Conservation (phyloP, 2,888 invertebrate genomes). For the Uropetala carovei region DNA sequence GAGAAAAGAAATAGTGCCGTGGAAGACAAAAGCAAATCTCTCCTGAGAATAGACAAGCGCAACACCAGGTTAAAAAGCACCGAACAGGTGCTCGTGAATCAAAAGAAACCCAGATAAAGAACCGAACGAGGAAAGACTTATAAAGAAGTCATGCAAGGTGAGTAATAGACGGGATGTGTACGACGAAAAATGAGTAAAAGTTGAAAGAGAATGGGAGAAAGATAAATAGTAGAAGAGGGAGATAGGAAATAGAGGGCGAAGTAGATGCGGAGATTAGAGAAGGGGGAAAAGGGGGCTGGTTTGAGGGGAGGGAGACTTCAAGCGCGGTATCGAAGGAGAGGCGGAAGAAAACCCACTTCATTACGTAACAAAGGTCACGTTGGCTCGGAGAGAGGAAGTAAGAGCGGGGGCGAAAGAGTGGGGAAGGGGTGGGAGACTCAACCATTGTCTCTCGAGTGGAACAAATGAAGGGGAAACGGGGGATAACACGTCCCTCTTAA, state of each 20-base stretch:
- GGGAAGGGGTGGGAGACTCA: neutral
- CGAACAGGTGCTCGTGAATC: neutral
- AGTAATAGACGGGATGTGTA: neutral
- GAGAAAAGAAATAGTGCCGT: too few relatives aligned
- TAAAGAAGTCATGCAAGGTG: too few relatives aligned
- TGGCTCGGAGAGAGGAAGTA: neutral
- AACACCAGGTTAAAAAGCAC: neutral
- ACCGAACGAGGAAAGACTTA: neutral
- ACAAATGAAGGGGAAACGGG: conserved; percentile 1
- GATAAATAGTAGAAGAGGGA: neutral
- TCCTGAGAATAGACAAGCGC: neutral
- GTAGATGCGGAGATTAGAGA: neutral
- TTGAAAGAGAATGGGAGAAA: neutral
- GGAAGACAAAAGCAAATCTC: too few relatives aligned
- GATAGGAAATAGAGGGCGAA: neutral
- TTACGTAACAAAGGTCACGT: conserved; percentile 32
- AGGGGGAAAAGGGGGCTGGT: neutral
- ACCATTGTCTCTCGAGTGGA: neutral
- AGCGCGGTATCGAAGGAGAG: neutral
- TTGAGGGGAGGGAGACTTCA: neutral
- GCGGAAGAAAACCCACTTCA: conserved; percentile 1
- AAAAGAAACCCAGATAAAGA: neutral
- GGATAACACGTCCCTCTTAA: conserved; percentile 18
- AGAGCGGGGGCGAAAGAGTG: neutral
- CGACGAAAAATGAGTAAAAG: neutral